phyloP scores from a whole-genome alignment of 2,113 vertebrate species.

The Saccopteryx leptura region DNA sequence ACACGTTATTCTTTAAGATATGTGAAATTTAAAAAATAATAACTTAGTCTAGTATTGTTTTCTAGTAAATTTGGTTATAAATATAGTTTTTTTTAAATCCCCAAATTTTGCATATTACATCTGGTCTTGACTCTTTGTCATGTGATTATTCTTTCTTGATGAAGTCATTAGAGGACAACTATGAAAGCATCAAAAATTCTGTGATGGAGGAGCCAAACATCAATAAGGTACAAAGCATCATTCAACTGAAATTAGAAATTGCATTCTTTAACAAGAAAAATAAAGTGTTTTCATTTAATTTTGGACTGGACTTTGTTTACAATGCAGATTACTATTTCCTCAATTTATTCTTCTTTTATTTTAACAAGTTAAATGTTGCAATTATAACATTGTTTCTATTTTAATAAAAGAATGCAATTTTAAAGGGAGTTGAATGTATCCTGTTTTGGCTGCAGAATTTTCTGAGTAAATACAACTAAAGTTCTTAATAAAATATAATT shows the following conservation, averaged over 20 bases:
- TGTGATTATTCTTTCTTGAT: conserved; percentile 89
- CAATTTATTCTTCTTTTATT: conserved; percentile 22
- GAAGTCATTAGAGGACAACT: conserved; percentile 94
- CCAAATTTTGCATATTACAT: conserved; percentile 86
- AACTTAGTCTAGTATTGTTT: not conserved
- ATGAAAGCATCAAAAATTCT: conserved; percentile 93
- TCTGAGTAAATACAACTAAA: conserved; percentile 66
- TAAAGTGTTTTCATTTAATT: conserved; percentile 38
- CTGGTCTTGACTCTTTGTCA: conserved; percentile 87
- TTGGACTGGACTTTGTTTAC: conserved; percentile 41
- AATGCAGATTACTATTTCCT: not conserved
- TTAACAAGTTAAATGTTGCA: conserved; percentile 53
- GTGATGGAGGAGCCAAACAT: conserved; percentile 91
- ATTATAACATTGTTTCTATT: conserved; percentile 39
- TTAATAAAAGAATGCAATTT: conserved; percentile 82
- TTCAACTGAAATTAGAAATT: conserved; percentile 80
- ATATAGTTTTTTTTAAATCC: conserved; percentile 15
- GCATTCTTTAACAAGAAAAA: conserved; percentile 72
- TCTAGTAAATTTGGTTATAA: conserved; percentile 52
- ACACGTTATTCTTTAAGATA: conserved; percentile 29
- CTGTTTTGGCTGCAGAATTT: conserved; percentile 76
- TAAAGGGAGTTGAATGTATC: conserved; percentile 79
- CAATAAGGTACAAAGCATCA: conserved; percentile 92
- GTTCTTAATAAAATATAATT: conserved; percentile 64
- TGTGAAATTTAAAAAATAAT: conserved; percentile 24